These are phyloP conservation scores for Aythya baeri DNA, from an alignment of 2,113 vertebrate species.

Conservation along the genomic window DNA sequence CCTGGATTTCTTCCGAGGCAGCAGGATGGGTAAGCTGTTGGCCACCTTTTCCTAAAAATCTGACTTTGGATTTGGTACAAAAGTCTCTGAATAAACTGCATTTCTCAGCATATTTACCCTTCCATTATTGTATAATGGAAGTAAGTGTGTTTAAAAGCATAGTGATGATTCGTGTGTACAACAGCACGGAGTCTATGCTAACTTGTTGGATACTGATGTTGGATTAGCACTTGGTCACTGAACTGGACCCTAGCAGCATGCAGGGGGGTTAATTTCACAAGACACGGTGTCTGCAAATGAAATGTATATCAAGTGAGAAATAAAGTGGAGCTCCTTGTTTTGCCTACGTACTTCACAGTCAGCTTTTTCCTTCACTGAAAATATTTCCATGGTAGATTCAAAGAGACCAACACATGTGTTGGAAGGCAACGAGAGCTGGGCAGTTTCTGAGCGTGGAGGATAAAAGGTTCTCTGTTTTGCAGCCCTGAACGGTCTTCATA, in stretches of 20 bases:
- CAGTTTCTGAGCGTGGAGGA: not conserved
- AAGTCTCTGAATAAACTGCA: not conserved
- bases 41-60: not conserved
- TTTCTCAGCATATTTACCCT: not conserved
- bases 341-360: not conserved
- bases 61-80: not conserved
- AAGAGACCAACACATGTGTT: not conserved
- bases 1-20: not conserved
- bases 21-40: constrained; percentile 9
- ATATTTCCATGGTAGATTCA: not conserved
- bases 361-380: not conserved
- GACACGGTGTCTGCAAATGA: not conserved
- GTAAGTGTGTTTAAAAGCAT: not conserved
- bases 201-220: not conserved
- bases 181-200: not conserved
- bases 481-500: constrained; percentile 53
- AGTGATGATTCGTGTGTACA: not conserved
- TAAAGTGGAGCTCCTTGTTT: not conserved
- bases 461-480: constrained; percentile 33
- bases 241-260: not conserved
- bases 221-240: not conserved
- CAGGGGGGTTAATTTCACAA: not conserved
- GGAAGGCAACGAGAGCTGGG: not conserved
- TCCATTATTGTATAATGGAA: not conserved
- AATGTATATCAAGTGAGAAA: not conserved